Evolutionary conservation across 1,140 invertebrate genomes (phyloP), one percentile per base, ranked within the genome.

Genomic region (Coenobita brevimanus): DNA sequence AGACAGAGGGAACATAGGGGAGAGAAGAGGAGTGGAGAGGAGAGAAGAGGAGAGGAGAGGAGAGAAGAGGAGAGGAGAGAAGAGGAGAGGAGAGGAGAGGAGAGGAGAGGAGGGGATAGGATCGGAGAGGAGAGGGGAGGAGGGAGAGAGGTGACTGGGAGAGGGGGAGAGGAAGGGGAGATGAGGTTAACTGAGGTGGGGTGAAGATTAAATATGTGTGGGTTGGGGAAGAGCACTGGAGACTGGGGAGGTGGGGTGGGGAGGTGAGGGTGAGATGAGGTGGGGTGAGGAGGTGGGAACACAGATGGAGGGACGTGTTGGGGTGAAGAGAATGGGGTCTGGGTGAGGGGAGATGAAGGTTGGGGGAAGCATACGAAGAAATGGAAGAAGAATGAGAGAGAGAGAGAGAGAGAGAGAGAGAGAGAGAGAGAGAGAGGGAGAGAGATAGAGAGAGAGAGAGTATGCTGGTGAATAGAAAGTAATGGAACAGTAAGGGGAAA

Each of bases 341-440:
- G 54, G 54, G n/a, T 13, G 54, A 57, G n/a, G 54, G n/a, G 54
- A n/a, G 54, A 57, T 57, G 54, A 57, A 57, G 54, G 54, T 10
- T 13, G 54, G n/a, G 54, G 54, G 54, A 57, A n/a, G n/a, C 10
- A 57, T 33, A 67, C 4, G 6, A 67, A 67, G 4, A n/a, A 10
- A 67, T n/a, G 30, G 64, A 24, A 67, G 30, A 67, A 6, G 30
- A 57, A n/a, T n/a, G 64, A 33, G 64, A 67, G 64, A 33, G 64
- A n/a, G 64, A 10, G n/a, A 67, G n/a, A 67, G n/a, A 71, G 27
- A 30, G 27, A 71, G 27, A 30, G 27, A 71, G 27, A 17, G 69
- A 30, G 27, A 71, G 27, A 30, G 27, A 71, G 33, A 71, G 69
- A 24, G 69, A 71, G 69, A 71, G 69, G 17, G 69, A 33, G 69